A percentile compares a stretch with the other conserved stretches of the same genome.
Evolutionary conservation across 1,140 invertebrate genomes (phyloP).

Genomic region (Panulirus ornatus): DNA sequence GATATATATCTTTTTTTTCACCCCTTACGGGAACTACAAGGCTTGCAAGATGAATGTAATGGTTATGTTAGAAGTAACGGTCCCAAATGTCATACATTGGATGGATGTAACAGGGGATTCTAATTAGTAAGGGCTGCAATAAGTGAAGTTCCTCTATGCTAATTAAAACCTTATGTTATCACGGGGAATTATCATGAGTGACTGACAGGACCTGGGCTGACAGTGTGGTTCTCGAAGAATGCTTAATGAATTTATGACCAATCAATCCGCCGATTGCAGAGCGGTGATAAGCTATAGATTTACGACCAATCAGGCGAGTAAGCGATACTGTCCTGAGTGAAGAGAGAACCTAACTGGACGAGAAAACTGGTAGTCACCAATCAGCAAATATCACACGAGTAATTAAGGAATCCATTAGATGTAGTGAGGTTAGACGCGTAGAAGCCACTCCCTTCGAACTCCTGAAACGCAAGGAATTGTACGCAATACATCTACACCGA

Average conservation of each 20-base stretch:
- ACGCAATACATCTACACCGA: background rate
- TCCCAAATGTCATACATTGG: constrained; percentile 46
- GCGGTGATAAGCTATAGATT: background rate
- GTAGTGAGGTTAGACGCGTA: background rate
- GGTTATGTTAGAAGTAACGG: constrained; percentile 56
- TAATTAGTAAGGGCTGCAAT: constrained; percentile 53
- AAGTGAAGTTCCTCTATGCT: constrained; percentile 47
- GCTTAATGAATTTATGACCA: background rate
- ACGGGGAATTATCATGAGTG: constrained; percentile 36
- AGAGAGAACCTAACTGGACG: background rate
- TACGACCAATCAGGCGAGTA: background rate
- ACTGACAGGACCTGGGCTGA: constrained; percentile 1
- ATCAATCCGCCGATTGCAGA: background rate
- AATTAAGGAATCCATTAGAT: constrained; percentile 5
- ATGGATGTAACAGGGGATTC: constrained; percentile 31
- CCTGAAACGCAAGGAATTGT: background rate
- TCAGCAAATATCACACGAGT: background rate
- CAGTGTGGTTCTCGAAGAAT: constrained; percentile 17
- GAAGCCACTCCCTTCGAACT: background rate
- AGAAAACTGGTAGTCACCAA: background rate
- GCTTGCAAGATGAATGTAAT: constrained; percentile 40
- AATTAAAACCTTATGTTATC: constrained; percentile 56
- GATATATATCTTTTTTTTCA: constrained; percentile 20
- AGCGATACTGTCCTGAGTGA: constrained; percentile 19
- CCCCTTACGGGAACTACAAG: constrained; percentile 8